These are phyloP conservation scores for Cryptus armator DNA, from an alignment of 2,888 invertebrate species.

Conservation along the genomic window DNA sequence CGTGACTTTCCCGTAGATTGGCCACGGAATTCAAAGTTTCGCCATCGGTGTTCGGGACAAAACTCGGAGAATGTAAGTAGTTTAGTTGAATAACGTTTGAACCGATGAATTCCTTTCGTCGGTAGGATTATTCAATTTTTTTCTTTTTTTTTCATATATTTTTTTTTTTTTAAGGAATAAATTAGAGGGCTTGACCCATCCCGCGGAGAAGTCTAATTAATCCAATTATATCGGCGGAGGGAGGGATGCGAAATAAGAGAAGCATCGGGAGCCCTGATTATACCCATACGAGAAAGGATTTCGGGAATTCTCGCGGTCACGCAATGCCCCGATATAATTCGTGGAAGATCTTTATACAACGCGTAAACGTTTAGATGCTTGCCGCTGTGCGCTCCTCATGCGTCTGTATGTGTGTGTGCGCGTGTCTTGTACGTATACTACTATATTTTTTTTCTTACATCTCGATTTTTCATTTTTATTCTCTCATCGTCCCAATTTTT, in stretches of 20 bases:
- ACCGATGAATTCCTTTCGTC: constrained; percentile 45
- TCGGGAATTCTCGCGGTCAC: constrained; percentile 79
- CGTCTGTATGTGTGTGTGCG: constrained; percentile 27
- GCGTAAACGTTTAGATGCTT: constrained; percentile 56
- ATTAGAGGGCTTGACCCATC: constrained; percentile 78
- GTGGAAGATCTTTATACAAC: constrained; percentile 79
- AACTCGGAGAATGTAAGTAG: neutral
- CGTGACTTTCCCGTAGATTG: constrained; percentile 55
- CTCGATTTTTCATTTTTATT: constrained; percentile 41
- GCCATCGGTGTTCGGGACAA: neutral
- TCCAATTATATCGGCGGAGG: constrained; percentile 78
- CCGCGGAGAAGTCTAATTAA: constrained; percentile 79
- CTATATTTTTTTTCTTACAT: constrained; percentile 18
- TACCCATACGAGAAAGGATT: constrained; percentile 75
- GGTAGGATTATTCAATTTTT: constrained; percentile 26
- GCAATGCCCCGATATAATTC: constrained; percentile 81
- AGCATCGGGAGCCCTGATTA: constrained; percentile 73
- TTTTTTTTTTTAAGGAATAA: constrained; percentile 62
- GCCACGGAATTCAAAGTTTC: constrained; percentile 10
- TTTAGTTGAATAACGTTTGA: constrained; percentile 29
- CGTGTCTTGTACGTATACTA: neutral
- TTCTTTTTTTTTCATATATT: constrained; percentile 12
- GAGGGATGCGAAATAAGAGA: constrained; percentile 69
- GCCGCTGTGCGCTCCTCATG: constrained; percentile 44
- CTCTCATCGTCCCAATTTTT: constrained; percentile 51